These are phyloP conservation scores for Karalla daura DNA, from an alignment of 2,797 vertebrate genomes.

Conservation along the genomic window DNA sequence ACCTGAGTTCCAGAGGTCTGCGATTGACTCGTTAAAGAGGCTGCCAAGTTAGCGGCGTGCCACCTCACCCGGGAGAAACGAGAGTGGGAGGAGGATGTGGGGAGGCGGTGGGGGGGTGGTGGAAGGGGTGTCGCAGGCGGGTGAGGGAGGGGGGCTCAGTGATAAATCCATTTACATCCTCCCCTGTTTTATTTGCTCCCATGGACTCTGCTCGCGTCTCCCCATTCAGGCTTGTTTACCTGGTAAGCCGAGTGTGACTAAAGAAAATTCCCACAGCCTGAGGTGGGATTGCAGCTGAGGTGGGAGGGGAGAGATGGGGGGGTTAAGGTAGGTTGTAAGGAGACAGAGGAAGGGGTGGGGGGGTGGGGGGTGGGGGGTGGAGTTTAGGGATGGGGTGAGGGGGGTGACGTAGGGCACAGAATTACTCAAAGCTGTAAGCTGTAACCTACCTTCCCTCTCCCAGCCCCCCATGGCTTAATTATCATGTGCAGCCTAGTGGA, in stretches of 20 bases:
- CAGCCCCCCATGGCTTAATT: conserved; percentile 90
- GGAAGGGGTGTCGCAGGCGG: conserved; percentile 37
- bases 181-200: conserved; percentile 84
- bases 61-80: conserved; percentile 54
- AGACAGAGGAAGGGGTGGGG: conserved; percentile 53
- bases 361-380: conserved; percentile 45
- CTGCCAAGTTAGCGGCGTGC: conserved; percentile 75
- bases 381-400: too few relatives aligned
- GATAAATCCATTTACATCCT: conserved; percentile 88
- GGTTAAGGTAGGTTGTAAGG: conserved; percentile 57
- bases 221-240: conserved; percentile 91
- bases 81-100: conserved; percentile 20
- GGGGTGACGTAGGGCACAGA: conserved; percentile 53
- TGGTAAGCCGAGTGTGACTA: conserved; percentile 92
- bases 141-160: conserved; percentile 63
- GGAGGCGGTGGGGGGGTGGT: conserved; percentile 12
- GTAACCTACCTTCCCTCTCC: conserved; percentile 85
- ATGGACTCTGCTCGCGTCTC: conserved; percentile 76
- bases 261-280: conserved; percentile 91
- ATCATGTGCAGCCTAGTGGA: conserved; percentile 90
- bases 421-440: conserved; percentile 88
- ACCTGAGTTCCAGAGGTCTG: conserved; percentile 72
- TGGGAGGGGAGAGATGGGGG: conserved; percentile 52
- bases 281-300: conserved; percentile 77
- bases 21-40: conserved; percentile 79